Base-by-base conservation (phyloP, 35 echinoderm and acorn worm species). In the Chiridota heheva region DNA sequence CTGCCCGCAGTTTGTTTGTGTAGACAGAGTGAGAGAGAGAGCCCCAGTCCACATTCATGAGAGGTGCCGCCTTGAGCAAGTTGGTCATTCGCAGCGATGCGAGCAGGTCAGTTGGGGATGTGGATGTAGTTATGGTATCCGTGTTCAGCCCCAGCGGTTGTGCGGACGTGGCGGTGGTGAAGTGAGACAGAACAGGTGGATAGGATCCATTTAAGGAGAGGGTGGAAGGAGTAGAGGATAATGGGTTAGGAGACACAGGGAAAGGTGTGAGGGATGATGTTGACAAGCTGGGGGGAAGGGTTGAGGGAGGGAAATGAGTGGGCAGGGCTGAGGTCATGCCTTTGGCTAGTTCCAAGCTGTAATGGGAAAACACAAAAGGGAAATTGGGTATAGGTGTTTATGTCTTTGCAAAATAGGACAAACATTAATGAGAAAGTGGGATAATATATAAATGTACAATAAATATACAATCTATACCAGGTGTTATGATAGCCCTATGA, bases 351-450 rank as follows among this genome's bases (percentile, higher is more conserved):
- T 78, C 75, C 75, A 78, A 78, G 75, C 75, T 78, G 75, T 78
- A n/a, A n/a, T n/a, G 75, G 75, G 75, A 78, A 78, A 78, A 78
- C 75, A 78, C 75, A 78, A 78, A 78, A 78, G 75, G 75, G 75
- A 78, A 42, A 78, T 60, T 43, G 75, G 75, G 75, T 78, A 78
- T 17, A 60, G 75, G 58, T 58, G 75, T 60, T n/a, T n/a, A n/a
- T n/a, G n/a, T n/a, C n/a, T n/a, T n/a, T n/a, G n/a, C n/a, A n/a
- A 60, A 78, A 51, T 47, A 74, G 56, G 40, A 72, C 47, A 33
- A 78, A 62, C 75, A 25, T 60, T 37, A 60, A 62, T 60, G 58
- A 78, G 47, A 78, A 38, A 61, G 62, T 78, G 75, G 75, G 75
- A 62, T 61, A 53, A 53, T 53, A 53, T 53, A 61, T 78, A 78